A percentile compares a stretch with the other conserved stretches of the same genome.
These are phyloP conservation scores for Vespertilio murinus DNA, from an alignment of 2,797 vertebrate species.

Conservation along the genomic window DNA sequence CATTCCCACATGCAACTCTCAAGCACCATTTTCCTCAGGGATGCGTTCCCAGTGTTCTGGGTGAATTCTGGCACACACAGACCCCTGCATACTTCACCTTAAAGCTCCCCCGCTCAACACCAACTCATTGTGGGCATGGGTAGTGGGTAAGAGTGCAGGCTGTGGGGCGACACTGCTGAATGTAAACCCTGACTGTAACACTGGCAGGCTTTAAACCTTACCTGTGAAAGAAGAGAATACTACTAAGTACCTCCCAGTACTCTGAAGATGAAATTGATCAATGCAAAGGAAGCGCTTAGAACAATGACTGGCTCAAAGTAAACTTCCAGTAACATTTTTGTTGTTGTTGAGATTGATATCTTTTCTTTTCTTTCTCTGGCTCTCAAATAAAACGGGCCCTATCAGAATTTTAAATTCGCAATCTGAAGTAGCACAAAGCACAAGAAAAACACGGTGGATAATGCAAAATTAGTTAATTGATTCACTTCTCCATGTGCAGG, in stretches of 20 bases:
- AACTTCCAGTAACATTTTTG: background rate
- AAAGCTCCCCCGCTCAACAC: background rate
- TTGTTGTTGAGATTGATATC: background rate
- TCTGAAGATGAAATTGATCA: background rate
- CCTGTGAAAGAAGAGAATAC: background rate
- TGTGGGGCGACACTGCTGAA: background rate
- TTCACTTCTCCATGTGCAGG: background rate
- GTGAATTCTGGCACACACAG: background rate
- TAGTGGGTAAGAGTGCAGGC: background rate
- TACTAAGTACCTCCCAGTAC: background rate
- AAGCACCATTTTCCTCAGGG: background rate
- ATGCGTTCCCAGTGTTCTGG: background rate
- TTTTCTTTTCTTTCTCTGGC: background rate
- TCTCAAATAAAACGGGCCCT: background rate
- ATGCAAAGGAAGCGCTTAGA: background rate
- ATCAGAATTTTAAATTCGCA: background rate
- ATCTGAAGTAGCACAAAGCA: background rate
- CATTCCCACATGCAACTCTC: background rate
- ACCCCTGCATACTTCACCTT: accelerated
- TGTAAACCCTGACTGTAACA: background rate
- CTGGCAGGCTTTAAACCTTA: background rate
- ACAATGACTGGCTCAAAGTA: background rate
- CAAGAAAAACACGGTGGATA: background rate
- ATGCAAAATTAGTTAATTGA: background rate
- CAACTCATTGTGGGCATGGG: background rate